Percentiles rank a stretch among this genome's conserved stretches.
Conservation (phyloP, 2,888 invertebrate genomes). For the Brachyopa scutellaris region DNA sequence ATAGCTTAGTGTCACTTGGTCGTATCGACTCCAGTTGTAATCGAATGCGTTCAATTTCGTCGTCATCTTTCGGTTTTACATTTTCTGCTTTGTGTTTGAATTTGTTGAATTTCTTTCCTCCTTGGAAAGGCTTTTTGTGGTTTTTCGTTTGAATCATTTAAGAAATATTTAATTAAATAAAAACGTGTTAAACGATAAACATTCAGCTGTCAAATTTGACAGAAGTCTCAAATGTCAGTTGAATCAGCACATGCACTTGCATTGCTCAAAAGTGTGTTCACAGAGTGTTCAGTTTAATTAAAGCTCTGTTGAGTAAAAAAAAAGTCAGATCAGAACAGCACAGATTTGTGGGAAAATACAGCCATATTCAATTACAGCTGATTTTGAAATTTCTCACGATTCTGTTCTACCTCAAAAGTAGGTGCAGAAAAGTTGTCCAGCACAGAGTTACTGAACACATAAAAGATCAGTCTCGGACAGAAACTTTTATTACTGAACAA, state of each 20-base stretch:
- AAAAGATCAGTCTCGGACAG: too few species aligned
- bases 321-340: too few species aligned
- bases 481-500: too few species aligned
- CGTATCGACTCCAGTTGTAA: conserved; percentile 33
- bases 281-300: conserved; percentile 15
- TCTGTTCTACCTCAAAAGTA: too few species aligned
- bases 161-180: background rate
- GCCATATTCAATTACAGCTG: too few species aligned
- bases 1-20: conserved; percentile 75
- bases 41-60: conserved; percentile 59
- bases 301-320: too few species aligned
- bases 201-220: background rate
- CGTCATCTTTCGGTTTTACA: conserved; percentile 54
- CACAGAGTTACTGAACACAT: too few species aligned
- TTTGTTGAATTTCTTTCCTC: conserved; percentile 37
- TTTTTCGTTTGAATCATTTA: conserved; percentile 53
- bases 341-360: too few species aligned
- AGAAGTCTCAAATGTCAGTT: background rate
- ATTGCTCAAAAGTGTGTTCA: too few species aligned
- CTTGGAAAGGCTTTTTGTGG: conserved; percentile 20
- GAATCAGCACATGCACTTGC: background rate
- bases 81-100: conserved; percentile 30
- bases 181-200: conserved; percentile 28
- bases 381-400: too few species aligned
- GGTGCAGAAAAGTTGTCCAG: too few species aligned